Evolutionary conservation across 92 coral and sea anemone species (phyloP), one percentile per base, ranked within the genome.

Genomic region (Isaurus tuberculatus): DNA sequence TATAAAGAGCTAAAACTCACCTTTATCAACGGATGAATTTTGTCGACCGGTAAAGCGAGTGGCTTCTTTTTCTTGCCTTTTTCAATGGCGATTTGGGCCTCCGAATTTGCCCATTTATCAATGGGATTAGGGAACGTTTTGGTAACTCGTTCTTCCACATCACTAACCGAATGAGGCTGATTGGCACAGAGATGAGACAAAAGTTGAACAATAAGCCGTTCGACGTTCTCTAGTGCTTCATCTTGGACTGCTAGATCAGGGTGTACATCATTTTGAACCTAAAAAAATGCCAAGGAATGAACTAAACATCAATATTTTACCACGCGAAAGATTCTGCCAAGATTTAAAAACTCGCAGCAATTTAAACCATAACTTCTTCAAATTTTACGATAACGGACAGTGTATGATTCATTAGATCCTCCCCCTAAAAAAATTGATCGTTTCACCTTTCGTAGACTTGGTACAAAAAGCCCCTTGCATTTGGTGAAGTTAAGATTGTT

Each of bases 241-340:
- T 96, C 94, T 75, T 96, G 95, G 0, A 92, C 95, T 37, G 90
- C 87, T 22, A 96, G 87, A 34, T 94, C 90, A 6, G 93, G 98
- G 64, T 96, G 99, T 31, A 94, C 99, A 61, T 96, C 98, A 70
- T 89, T 83, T 77, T 94, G 98, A 46, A 96, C 99, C 99, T 96
- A 72, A 70, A 91, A 86, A 19, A 40, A 77, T 57, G 73, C 87
- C 69, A 29, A 66, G 23, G 57, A 43, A 33, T 58, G 34, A 57
- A 58, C 23, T 43, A 70, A 70, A 32, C 70, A 75, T 58, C 72
- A 75, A 27, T 60, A 40, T 17, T 75, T 51, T 8, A 36, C 49
- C 73, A 44, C 37, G 19, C 37, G 25, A 27, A 48, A 60, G 19
- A 43, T 36, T 28, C 23, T 57, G 7, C 13, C 28, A 11, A 29